These are phyloP conservation scores for Knipowitschia caucasica DNA, from an alignment of 2,797 vertebrate species.

Conservation along the genomic window DNA sequence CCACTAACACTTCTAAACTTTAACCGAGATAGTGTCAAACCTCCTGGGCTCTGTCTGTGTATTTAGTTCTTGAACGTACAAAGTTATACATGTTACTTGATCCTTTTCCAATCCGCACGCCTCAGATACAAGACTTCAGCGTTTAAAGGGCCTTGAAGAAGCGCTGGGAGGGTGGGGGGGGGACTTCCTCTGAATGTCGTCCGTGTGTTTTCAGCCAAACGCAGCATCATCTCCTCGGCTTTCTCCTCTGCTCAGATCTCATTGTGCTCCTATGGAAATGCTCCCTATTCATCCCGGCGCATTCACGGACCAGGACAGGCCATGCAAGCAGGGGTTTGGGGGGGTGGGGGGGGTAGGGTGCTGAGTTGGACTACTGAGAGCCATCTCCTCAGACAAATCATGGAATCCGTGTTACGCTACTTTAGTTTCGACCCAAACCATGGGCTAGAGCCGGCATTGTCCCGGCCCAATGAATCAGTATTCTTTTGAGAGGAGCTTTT, in stretches of 20 bases:
- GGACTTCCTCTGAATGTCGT: constrained; percentile 59
- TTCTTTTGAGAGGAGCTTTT: constrained; percentile 66
- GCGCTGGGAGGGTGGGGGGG: constrained; percentile 34
- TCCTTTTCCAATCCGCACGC: too few relatives aligned
- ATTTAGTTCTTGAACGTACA: too few relatives aligned
- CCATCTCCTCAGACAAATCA: constrained; percentile 48
- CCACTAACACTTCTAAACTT: too few relatives aligned
- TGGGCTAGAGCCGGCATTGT: constrained; percentile 69
- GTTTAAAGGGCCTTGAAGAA: too few relatives aligned
- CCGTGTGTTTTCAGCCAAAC: constrained; percentile 40
- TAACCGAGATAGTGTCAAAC: too few relatives aligned
- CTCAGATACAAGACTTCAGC: too few relatives aligned
- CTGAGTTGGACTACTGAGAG: background rate
- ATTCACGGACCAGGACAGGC: constrained; percentile 1
- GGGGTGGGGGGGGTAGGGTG: background rate
- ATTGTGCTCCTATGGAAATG: constrained; percentile 74
- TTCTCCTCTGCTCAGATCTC: constrained; percentile 54
- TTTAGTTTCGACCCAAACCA: constrained; percentile 67
- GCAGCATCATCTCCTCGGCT: constrained; percentile 52
- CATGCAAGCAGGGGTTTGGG: background rate
- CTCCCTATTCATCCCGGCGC: constrained; percentile 57
- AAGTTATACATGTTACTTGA: too few relatives aligned
- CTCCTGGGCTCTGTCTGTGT: too few relatives aligned
- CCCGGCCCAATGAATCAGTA: constrained; percentile 72
- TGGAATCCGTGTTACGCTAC: constrained; percentile 64